A percentile compares a stretch with the other conserved stretches of the same genome.
Evolutionary conservation across 2,113 vertebrate species (phyloP).

Genomic region (Chaetodon trifascialis): DNA sequence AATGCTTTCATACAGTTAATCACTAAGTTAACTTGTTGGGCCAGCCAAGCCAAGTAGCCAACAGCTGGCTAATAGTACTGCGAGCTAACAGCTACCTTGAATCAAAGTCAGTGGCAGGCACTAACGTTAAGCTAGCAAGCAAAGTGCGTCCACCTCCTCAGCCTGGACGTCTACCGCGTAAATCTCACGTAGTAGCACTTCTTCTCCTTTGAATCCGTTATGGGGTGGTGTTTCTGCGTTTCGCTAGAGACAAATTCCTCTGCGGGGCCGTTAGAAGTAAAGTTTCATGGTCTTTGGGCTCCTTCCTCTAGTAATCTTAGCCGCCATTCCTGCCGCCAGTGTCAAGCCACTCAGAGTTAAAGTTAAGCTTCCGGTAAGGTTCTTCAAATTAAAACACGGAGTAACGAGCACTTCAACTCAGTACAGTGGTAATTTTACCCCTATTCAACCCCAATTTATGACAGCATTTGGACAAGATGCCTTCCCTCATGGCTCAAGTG

Average conservation of each 20-base stretch:
- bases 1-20: conserved; percentile 48
- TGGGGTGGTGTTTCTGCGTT: conserved; percentile 36
- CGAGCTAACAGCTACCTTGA: conserved; percentile 77
- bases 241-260: conserved; percentile 52
- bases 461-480: background rate
- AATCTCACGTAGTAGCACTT: conserved; percentile 29
- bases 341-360: conserved; percentile 18
- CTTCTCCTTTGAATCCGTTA: conserved; percentile 31
- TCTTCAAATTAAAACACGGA: conserved; percentile 59
- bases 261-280: conserved; percentile 78
- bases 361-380: background rate
- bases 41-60: conserved; percentile 68
- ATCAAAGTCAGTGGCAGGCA: conserved; percentile 76
- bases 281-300: conserved; percentile 85
- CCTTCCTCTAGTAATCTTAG: conserved; percentile 84
- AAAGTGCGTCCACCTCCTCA: conserved; percentile 63
- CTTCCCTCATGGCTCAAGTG: background rate
- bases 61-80: conserved; percentile 70
- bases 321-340: conserved; percentile 85
- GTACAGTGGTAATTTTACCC: background rate
- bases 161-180: conserved; percentile 30
- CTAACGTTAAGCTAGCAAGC: conserved; percentile 59
- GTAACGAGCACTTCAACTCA: too few species aligned
- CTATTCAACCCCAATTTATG: background rate
- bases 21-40: conserved; percentile 76